These are phyloP conservation scores for Trypoxylon attenuatum DNA, from an alignment of 2,888 invertebrate species.

Conservation along the genomic window DNA sequence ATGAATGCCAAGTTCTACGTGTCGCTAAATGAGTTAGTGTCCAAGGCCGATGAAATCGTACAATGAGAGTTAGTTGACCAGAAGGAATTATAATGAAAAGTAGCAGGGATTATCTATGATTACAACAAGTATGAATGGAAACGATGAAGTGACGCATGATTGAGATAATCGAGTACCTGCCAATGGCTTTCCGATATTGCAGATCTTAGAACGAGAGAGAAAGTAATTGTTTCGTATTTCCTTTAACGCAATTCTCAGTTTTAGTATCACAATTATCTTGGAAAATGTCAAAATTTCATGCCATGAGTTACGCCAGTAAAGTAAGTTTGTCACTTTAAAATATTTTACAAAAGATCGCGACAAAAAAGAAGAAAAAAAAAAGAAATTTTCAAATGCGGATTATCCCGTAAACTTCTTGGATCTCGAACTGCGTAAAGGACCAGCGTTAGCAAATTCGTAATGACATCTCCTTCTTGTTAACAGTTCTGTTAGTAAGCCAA, in stretches of 20 bases:
- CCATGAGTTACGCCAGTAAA: not conserved
- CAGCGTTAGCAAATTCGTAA: slow-evolving; percentile 26
- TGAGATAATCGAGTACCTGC: slow-evolving; percentile 38
- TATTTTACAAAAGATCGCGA: not conserved
- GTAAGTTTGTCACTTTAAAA: not conserved
- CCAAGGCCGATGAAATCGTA: no score
- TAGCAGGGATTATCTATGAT: not conserved
- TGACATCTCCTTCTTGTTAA: slow-evolving; percentile 47
- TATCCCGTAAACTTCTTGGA: not conserved
- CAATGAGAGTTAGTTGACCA: no score
- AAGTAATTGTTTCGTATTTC: slow-evolving; percentile 32
- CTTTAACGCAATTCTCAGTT: slow-evolving; percentile 56
- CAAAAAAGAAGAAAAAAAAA: not conserved
- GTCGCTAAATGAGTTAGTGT: not conserved
- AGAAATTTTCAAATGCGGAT: not conserved
- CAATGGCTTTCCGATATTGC: slow-evolving; percentile 28
- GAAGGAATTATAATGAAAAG: no score
- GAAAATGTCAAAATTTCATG: no score
- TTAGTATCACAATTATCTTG: no score
- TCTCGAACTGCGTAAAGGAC: slow-evolving; percentile 54
- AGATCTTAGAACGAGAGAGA: slow-evolving; percentile 49
- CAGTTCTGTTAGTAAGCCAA: slow-evolving; percentile 56
- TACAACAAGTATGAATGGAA: not conserved
- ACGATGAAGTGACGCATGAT: not conserved
- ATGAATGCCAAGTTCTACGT: not conserved